Evolutionary conservation across 2,888 invertebrate genomes (phyloP), one percentile per base, ranked within the genome.

Genomic region (Bursaphelenchus okinawaensis): DNA sequence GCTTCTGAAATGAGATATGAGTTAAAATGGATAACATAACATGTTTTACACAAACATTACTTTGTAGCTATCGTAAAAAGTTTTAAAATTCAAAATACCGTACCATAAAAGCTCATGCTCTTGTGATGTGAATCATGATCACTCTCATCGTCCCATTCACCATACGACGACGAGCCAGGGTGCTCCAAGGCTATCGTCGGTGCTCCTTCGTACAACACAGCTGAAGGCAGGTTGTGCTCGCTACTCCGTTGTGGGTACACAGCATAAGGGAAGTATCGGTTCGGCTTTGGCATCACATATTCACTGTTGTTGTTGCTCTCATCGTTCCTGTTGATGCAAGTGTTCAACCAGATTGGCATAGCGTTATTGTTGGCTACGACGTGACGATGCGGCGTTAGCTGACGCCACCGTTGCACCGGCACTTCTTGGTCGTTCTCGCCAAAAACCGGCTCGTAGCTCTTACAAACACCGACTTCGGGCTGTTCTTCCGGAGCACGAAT

Each of bases 181-280:
- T 66, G 67, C 12, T 67, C 67, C 55, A 69, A 28, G 16, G 61
- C 19, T 19, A 68, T 66, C 16, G 68, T 68, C 19, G 68, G 68
- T 0, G 68, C 68, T 20, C 66, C 66, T 66, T 62, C 62, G 27
- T 52, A 68, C 20, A 68, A 52, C 8, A 64, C 68, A 16, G 68
- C 28, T 19, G 68, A 65, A 23, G 56, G 62, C 23, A 69, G 55
- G 29, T 55, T 63, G 50, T 52, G 22, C 24, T 65, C 65, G 24
- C 65, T 64, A n/a, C 51, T 51, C 16, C 16, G 24, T 1, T 8
- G 4, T 9, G 20, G 27, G 55, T 62, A 62, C 19, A 1, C 40
- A 12, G 12, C 16, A 40, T 40, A 40, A 40, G 40, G 40, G 40
- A 40, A 40, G 40, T 40, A 40, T 12, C 40, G 40, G 40, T 40